A percentile compares a stretch with the other conserved stretches of the same genome.
Conservation (phyloP, 2,888 invertebrate species). For the Therioaphis trifolii region DNA sequence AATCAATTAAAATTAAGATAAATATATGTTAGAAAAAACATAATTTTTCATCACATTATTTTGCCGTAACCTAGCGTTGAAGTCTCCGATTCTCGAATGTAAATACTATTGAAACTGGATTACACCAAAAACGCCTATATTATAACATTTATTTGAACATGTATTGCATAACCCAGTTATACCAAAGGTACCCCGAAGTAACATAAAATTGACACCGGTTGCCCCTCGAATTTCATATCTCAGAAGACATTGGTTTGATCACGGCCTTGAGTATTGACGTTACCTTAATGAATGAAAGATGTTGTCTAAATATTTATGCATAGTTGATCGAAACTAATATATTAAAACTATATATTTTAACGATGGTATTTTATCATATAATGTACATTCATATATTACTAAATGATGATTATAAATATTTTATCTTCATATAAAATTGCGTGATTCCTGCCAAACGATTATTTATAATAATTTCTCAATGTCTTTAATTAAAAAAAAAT, state of each 20-base stretch:
- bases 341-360: background rate
- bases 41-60: background rate
- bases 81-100: background rate
- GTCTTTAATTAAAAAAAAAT: slow-evolving; percentile 54
- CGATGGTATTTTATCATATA: background rate
- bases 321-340: slow-evolving; percentile 19
- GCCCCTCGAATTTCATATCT: slow-evolving; percentile 40
- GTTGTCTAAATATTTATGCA: slow-evolving; percentile 29
- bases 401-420: slow-evolving; percentile 26
- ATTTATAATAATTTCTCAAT: slow-evolving; percentile 37
- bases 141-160: background rate
- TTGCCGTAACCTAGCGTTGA: background rate
- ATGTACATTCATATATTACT: slow-evolving; percentile 7
- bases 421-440: slow-evolving; percentile 29
- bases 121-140: background rate
- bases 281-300: slow-evolving; percentile 42
- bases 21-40: background rate
- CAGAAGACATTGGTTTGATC: slow-evolving; percentile 5
- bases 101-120: slow-evolving; percentile 12
- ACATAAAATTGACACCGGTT: slow-evolving; percentile 34
- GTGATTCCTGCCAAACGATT: slow-evolving; percentile 34
- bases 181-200: slow-evolving; percentile 5
- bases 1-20: no score
- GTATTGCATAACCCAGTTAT: slow-evolving; percentile 9
- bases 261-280: slow-evolving; percentile 37